phyloP scores from a whole-genome alignment of 2,113 vertebrate genomes.

The Mormoops blainvillei region DNA sequence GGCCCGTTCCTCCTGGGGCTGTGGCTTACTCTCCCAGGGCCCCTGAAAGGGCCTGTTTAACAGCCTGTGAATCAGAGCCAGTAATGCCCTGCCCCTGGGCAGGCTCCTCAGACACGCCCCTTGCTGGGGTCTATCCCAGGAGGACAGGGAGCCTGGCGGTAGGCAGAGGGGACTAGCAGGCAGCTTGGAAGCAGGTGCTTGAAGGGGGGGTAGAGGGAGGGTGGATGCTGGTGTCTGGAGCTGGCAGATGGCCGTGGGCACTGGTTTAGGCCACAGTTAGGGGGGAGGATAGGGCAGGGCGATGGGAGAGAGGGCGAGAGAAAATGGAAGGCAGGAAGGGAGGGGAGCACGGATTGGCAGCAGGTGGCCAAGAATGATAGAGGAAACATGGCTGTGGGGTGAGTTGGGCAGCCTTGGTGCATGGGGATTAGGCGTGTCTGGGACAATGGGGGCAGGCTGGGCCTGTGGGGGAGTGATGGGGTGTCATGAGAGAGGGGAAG shows the following conservation, averaged over 20 bases:
- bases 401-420: background rate
- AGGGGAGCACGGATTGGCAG: background rate
- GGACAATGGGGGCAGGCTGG: background rate
- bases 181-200: constrained; percentile 41
- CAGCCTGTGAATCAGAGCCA: background rate
- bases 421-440: background rate
- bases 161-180: background rate
- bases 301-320: background rate
- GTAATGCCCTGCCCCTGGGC: background rate
- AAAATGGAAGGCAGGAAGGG: background rate
- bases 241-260: constrained; percentile 66
- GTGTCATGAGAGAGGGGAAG: no score
- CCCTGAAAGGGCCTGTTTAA: background rate
- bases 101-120: background rate
- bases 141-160: background rate
- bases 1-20: background rate
- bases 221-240: background rate
- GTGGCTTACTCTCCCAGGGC: background rate
- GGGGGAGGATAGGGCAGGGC: constrained; percentile 32
- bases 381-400: background rate
- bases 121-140: background rate
- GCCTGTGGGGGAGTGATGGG: background rate
- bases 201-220: constrained; percentile 27
- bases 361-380: background rate
- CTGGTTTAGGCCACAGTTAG: constrained; percentile 48